Conservation (phyloP, 2,888 invertebrate genomes). For the Rutpela maculata region DNA sequence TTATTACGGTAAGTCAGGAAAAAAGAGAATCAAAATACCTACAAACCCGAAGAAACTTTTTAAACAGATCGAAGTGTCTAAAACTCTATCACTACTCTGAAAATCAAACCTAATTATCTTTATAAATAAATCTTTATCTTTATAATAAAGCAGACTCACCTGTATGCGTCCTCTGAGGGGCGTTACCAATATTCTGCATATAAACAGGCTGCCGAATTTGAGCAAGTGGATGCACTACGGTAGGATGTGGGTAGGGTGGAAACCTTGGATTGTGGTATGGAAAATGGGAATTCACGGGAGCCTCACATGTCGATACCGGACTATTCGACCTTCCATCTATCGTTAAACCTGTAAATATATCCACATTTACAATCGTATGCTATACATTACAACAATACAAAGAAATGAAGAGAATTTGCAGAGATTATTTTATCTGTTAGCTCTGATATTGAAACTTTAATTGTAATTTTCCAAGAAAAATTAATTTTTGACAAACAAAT, state of each 20-base stretch:
- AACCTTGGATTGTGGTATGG: conserved; percentile 92
- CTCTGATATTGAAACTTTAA: no score
- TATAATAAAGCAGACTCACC: conserved; percentile 72
- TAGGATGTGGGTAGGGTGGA: conserved; percentile 93
- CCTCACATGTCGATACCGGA: conserved; percentile 77
- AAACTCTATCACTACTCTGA: background rate
- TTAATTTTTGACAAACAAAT: no score
- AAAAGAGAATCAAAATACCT: no score
- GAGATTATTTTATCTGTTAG: no score
- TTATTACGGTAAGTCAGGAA: no score
- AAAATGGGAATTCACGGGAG: conserved; percentile 73
- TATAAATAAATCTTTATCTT: no score
- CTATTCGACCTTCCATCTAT: conserved; percentile 84
- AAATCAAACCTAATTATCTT: background rate
- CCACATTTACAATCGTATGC: background rate
- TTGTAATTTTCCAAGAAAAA: no score
- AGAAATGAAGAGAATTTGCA: no score
- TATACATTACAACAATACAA: no score
- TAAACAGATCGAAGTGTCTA: no score
- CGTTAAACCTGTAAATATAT: conserved; percentile 77
- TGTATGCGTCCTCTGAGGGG: conserved; percentile 75
- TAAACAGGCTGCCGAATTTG: conserved; percentile 86
- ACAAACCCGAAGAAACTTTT: no score
- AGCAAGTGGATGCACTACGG: conserved; percentile 86
- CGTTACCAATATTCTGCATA: conserved; percentile 75